Conservation (phyloP, 2,797 vertebrate genomes). For the Oreonectes daqikongensis region DNA sequence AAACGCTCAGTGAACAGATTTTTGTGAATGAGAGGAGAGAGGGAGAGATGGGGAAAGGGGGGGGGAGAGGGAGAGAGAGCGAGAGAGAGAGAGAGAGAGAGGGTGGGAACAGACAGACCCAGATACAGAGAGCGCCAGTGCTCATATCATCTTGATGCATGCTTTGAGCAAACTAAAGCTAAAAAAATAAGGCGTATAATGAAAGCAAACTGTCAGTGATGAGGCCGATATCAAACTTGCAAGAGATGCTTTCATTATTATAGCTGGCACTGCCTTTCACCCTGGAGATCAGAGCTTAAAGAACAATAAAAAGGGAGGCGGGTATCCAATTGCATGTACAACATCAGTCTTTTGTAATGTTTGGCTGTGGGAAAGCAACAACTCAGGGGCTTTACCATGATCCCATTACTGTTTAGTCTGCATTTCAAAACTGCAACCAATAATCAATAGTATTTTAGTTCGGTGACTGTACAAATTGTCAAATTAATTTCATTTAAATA, state of each 20-base stretch:
- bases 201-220: conserved; percentile 71
- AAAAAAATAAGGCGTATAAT: conserved; percentile 74
- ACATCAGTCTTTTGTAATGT: conserved; percentile 54
- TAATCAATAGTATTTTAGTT: conserved; percentile 40
- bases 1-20: conserved; percentile 69
- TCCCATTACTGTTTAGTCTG: conserved; percentile 51
- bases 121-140: conserved; percentile 63
- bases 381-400: conserved; percentile 25
- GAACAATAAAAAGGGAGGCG: conserved; percentile 26
- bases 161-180: conserved; percentile 73
- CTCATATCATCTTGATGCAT: conserved; percentile 76
- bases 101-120: conserved; percentile 26
- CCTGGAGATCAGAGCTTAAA: conserved; percentile 52
- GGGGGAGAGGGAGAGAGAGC: conserved; percentile 11
- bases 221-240: conserved; percentile 77
- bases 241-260: conserved; percentile 69
- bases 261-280: conserved; percentile 64
- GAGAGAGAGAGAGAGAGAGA: not conserved
- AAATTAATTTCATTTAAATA: not conserved
- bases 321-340: conserved; percentile 55
- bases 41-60: not conserved
- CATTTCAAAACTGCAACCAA: conserved; percentile 7
- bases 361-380: conserved; percentile 45
- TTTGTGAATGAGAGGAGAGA: conserved; percentile 77
- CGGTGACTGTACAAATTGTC: not conserved